These are phyloP conservation scores for Poeciliopsis turrubarensis DNA, from an alignment of 2,113 vertebrate genomes.

Conservation along the genomic window DNA sequence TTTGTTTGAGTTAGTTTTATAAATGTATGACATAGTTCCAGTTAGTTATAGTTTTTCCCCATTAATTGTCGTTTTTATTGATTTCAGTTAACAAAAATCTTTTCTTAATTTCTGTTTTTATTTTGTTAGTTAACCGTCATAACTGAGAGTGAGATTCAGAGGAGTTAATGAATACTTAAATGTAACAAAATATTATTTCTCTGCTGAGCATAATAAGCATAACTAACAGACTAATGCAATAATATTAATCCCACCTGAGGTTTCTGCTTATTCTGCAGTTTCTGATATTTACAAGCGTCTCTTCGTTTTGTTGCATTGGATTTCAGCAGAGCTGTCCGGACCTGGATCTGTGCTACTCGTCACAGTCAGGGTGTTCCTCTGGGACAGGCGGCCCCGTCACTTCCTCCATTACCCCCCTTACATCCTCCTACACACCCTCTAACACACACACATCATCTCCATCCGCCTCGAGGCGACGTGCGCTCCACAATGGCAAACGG, in stretches of 20 bases:
- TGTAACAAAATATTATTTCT: not conserved
- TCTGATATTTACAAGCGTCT: constrained; percentile 3
- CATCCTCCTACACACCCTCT: constrained; percentile 62
- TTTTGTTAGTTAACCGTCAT: too few relatives aligned
- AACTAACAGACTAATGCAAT: not conserved
- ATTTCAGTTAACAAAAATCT: too few relatives aligned
- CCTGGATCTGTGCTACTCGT: constrained; percentile 26
- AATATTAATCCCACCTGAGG: too few relatives aligned
- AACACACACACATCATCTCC: constrained; percentile 69
- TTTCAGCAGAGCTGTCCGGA: constrained; percentile 36
- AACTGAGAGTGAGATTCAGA: not conserved
- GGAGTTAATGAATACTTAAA: not conserved
- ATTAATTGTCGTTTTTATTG: too few relatives aligned
- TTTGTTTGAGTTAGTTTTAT: too few relatives aligned
- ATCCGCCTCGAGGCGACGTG: constrained; percentile 67
- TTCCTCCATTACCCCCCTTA: constrained; percentile 70
- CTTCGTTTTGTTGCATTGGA: constrained; percentile 18
- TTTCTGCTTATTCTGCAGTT: not conserved
- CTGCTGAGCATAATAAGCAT: not conserved
- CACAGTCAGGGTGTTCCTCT: constrained; percentile 48
- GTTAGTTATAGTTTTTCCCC: too few relatives aligned
- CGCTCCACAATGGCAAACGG: constrained; percentile 78
- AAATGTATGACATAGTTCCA: too few relatives aligned
- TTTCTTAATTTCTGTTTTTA: too few relatives aligned
- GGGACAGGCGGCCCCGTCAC: constrained; percentile 66